These are phyloP conservation scores for Telenomus remus DNA, from an alignment of 1,140 invertebrate species.

Conservation along the genomic window DNA sequence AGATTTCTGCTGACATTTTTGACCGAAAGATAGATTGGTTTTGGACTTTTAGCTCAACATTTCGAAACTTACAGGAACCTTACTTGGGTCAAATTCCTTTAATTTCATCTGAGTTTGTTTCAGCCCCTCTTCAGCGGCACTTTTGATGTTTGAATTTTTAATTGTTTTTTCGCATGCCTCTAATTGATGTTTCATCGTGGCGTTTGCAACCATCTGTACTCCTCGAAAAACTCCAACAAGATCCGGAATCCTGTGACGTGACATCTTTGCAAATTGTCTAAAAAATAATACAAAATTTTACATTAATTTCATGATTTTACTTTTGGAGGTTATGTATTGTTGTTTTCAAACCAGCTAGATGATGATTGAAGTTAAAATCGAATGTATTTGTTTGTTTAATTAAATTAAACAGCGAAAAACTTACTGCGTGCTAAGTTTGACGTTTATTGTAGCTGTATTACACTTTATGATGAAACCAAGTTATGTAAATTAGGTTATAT, in stretches of 20 bases:
- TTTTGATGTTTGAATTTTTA: slow-evolving; percentile 66
- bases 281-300: slow-evolving; percentile 18
- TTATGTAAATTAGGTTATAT: slow-evolving; percentile 1
- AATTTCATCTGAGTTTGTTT: slow-evolving; percentile 59
- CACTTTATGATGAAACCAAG: slow-evolving; percentile 3
- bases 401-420: neutral
- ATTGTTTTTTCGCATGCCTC: slow-evolving; percentile 60
- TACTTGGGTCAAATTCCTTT: slow-evolving; percentile 68
- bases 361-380: neutral
- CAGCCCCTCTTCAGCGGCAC: slow-evolving; percentile 55
- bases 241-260: slow-evolving; percentile 65
- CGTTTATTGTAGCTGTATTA: neutral
- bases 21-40: too few species aligned
- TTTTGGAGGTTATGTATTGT: neutral
- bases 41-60: neutral
- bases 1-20: too few species aligned
- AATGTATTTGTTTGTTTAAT: neutral
- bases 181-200: slow-evolving; percentile 64
- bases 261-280: slow-evolving; percentile 63
- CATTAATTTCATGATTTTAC: neutral
- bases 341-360: neutral
- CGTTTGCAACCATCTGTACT: slow-evolving; percentile 63
- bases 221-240: slow-evolving; percentile 67
- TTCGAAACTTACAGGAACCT: slow-evolving; percentile 72
- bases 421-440: neutral